Base-by-base conservation (phyloP, 1,140 invertebrate species). In the Notospermus geniculatus region DNA sequence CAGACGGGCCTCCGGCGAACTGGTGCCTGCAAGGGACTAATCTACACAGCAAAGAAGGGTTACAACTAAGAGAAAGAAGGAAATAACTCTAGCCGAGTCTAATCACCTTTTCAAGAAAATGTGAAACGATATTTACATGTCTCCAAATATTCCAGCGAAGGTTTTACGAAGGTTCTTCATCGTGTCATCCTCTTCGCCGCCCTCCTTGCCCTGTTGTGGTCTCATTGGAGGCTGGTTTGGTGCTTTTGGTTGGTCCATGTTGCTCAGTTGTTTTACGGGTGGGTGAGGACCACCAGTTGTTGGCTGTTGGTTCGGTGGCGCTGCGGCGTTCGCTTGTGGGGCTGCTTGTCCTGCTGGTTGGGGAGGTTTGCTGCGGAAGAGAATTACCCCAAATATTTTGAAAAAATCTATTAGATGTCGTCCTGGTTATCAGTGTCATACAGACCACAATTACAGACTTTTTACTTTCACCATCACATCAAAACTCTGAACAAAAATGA, bases 141-240 rank as follows among this genome's bases (percentile, higher is more conserved):
- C 95, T 39, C 95, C 95, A 80, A 98, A 98, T 67, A 98, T 97
- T 52, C 95, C 95, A 55, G 95, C 95, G 81, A 98, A 98, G 2
- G 95, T 98, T 86, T 97, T 97, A 65, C 94, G 87, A 54, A 98
- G 83, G 82, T 98, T 98, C 79, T 93, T 95, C 95, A 98, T 98
- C 1, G 95, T 98, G 79, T 98, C 95, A 76, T 97, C 94, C 19
- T 89, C 88, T 76, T 96, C n/a, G 93, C n/a, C 59, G 63, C 25
- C n/a, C n/a, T 69, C 68, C 43, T 4, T 36, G 15, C 32, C 15
- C 32, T 36, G 32, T 70, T 64, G 55, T 70, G 43, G 30, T 66
- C 60, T 54, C 61, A 45, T 50, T 62, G 70, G 36, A 36, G 63
- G 41, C 55, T 63, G 60, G 60, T 62, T 62, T 45, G 60, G 55